Evolutionary conservation across 2,113 vertebrate genomes (phyloP).

Genomic region (Eclectus roratus): DNA sequence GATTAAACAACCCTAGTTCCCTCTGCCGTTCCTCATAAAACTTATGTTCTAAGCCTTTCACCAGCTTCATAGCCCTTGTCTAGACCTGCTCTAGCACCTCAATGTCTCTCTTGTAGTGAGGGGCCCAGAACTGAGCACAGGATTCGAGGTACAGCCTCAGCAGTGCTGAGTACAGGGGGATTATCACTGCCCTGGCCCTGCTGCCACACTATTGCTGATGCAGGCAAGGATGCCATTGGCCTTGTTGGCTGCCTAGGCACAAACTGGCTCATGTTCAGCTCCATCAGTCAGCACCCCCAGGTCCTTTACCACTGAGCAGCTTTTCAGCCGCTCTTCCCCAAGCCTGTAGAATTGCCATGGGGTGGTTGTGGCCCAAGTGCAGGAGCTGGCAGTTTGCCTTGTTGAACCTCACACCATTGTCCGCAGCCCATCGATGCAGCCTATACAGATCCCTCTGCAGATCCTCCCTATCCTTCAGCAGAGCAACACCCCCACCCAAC

Average conservation of each 20-base stretch:
- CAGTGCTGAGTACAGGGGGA: background rate
- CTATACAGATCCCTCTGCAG: background rate
- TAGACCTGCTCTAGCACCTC: background rate
- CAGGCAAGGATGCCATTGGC: background rate
- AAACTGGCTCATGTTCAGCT: background rate
- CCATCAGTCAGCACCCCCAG: background rate
- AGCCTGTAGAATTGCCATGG: fast-evolving
- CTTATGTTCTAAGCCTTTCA: background rate
- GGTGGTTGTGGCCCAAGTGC: background rate
- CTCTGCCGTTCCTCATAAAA: background rate
- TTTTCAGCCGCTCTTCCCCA: background rate
- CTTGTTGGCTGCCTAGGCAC: background rate
- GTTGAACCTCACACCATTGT: background rate
- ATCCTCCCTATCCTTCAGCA: background rate
- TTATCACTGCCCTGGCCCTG: background rate
- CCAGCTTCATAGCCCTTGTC: background rate
- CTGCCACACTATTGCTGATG: background rate
- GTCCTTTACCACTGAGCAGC: background rate
- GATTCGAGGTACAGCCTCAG: background rate
- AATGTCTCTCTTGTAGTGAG: background rate
- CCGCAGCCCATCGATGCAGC: background rate
- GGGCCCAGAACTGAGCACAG: background rate
- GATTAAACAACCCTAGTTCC: background rate
- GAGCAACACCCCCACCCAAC: background rate
- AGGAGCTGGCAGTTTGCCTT: background rate